Evolutionary conservation across 1,140 invertebrate genomes (phyloP).

Genomic region (Drosophila orena): DNA sequence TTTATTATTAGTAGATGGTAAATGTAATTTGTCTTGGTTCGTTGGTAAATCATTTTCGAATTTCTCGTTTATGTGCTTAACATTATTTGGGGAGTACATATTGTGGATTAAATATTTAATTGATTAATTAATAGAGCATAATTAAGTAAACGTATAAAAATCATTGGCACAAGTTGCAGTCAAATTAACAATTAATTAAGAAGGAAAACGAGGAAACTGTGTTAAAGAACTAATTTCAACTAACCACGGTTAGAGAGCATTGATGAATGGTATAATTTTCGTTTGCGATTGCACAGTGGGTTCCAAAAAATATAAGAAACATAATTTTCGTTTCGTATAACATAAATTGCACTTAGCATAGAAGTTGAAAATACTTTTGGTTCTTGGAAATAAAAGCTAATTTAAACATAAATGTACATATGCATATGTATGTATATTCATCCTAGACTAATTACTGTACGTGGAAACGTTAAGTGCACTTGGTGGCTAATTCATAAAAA

Average conservation of each 20-base stretch:
- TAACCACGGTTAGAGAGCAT: constrained; percentile 26
- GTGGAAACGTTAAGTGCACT: constrained; percentile 51
- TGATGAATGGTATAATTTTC: constrained; percentile 33
- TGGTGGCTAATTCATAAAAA: constrained; percentile 46
- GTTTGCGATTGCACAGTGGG: constrained; percentile 26
- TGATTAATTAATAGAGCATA: constrained; percentile 62
- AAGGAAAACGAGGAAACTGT: constrained; percentile 49
- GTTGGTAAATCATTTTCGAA: constrained; percentile 26
- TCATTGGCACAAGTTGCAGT: constrained; percentile 85
- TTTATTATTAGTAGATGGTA: constrained; percentile 60
- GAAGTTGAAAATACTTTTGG: constrained; percentile 66
- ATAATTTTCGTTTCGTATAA: constrained; percentile 9
- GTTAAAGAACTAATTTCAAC: constrained; percentile 25
- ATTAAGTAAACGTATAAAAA: constrained; percentile 69
- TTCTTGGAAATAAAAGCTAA: constrained; percentile 41
- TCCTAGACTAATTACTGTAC: constrained; percentile 33
- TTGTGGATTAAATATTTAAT: constrained; percentile 56
- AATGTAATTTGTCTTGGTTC: constrained; percentile 19
- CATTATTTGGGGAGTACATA: constrained; percentile 35
- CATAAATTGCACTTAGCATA: constrained; percentile 29
- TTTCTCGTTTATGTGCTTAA: constrained; percentile 53
- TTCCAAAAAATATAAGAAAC: constrained; percentile 7
- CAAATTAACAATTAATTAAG: constrained; percentile 75
- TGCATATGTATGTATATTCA: constrained; percentile 9
- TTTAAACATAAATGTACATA: constrained; percentile 42